Evolutionary conservation across 2,888 invertebrate genomes (phyloP), one percentile per base, ranked within the genome.

Genomic region (Tupiocoris notatus): DNA sequence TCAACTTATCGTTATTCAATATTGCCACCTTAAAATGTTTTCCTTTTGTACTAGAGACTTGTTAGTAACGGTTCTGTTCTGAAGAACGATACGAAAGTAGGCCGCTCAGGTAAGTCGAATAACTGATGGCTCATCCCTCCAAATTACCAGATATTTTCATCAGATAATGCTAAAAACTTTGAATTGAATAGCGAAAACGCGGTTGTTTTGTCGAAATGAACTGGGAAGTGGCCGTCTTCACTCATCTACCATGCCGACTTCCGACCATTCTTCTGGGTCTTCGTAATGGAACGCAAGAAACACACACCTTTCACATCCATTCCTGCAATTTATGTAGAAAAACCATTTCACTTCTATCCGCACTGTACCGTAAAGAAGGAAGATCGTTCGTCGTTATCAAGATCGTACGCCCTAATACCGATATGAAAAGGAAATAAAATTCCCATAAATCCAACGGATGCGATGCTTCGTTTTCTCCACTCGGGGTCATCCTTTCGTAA

Each of bases 131-230:
- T n/a, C n/a, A n/a, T n/a, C n/a, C n/a, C n/a, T n/a, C n/a, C n/a
- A 65, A 67, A 67, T 67, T 57, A 67, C 67, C 18, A 67, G 56
- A 54, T 54, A 54, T 20, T 67, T 57, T 22, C 21, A 21, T 54
- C 67, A 21, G 67, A 67, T 67, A 67, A 66, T 54, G 66, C 57
- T 67, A 57, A 67, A 67, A 58, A 67, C n/a, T 57, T 70, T 70
- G 70, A 70, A 70, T 70, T 12, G 70, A 70, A 70, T 24, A 59
- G 70, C 25, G 70, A 70, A 67, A 70, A 70, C 70, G 21, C 63
- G 17, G 58, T 20, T 57, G 59, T 57, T 66, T 24, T n/a, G 54
- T 20, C 20, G 65, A 24, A 23, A 16, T 6, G 7, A 21, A 54
- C 2, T 20, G 56, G 16, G 1, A 20, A 21, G 7, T 21, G 57